These are phyloP conservation scores for Oophaga pumilio DNA, from an alignment of 2,113 vertebrate genomes.

Conservation along the genomic window DNA sequence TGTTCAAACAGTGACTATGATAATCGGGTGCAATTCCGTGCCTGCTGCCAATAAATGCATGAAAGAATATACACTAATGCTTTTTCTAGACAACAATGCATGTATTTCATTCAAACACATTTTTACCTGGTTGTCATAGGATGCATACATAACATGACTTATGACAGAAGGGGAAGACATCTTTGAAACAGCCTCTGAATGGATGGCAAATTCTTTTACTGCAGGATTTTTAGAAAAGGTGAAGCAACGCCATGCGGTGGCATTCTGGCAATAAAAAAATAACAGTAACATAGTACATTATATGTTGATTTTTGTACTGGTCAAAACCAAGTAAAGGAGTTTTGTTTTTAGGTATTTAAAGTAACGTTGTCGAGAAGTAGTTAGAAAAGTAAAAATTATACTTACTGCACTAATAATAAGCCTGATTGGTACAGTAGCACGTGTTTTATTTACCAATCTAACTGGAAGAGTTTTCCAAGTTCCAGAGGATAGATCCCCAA, in stretches of 20 bases:
- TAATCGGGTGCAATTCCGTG: too few species aligned
- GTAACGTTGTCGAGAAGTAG: not conserved
- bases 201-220: conserved; percentile 65
- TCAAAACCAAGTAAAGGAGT: not conserved
- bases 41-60: too few species aligned
- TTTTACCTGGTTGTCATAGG: conserved; percentile 81
- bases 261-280: conserved; percentile 73
- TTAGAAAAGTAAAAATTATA: conserved; percentile 53
- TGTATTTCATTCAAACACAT: not conserved
- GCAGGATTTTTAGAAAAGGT: conserved; percentile 85
- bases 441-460: conserved; percentile 86
- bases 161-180: conserved; percentile 81
- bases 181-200: conserved; percentile 68
- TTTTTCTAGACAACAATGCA: not conserved
- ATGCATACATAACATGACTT: conserved; percentile 89
- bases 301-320: too few species aligned
- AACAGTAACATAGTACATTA: not conserved
- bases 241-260: conserved; percentile 89
- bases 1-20: too few species aligned
- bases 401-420: conserved; percentile 93
- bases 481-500: conserved; percentile 86
- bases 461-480: conserved; percentile 85
- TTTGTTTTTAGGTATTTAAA: not conserved
- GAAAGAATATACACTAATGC: too few species aligned
- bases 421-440: conserved; percentile 85